Base-by-base conservation (phyloP, 2,888 invertebrate species). In the Acleris sparsana region DNA sequence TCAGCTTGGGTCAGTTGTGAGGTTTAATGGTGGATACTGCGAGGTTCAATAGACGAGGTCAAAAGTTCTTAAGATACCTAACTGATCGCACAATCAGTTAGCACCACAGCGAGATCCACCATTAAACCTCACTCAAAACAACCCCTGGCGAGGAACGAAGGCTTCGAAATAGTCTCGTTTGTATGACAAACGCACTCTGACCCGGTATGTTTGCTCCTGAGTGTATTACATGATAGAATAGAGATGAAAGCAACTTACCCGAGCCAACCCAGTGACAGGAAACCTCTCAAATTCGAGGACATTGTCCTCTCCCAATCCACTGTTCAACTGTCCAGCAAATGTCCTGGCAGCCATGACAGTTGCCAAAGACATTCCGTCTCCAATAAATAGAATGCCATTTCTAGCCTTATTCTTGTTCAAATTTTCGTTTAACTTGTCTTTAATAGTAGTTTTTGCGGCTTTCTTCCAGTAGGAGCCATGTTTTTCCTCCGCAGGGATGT, bases 301-400 rank as follows among this genome's bases (percentile, higher is more conserved):
- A 0, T 92, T 90, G 57, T 95, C 95, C 82, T 96, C 96, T 0
- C 96, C 96, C 11, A 90, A 73, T 3, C 85, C 84, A 1, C 83
- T 82, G 2, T 93, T 85, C 69, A 93, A 76, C 77, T 96, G 95
- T 0, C 96, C 96, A 49, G 93, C 92, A 76, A 94, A 95, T 0
- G 95, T 94, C 72, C 96, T 93, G 0, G 96, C 94, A 0, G 96
- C 96, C 76, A 95, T 94, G 17, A 96, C 83, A 0, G 97, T 97
- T 0, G 96, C 93, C 55, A 96, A 81, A 0, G 96, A 96, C 96
- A 97, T 96, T 0, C 97, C 97, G 80, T 97, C 97, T 0, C 97
- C 97, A 52, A 96, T 86, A 75, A 96, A 96, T 71, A 96, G 77
- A 57, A 96, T 95, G 0, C 96, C 94, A 80, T 97, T 97, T 81